Conservation (phyloP, 2,888 invertebrate species). For the Ornithoptera priamus region DNA sequence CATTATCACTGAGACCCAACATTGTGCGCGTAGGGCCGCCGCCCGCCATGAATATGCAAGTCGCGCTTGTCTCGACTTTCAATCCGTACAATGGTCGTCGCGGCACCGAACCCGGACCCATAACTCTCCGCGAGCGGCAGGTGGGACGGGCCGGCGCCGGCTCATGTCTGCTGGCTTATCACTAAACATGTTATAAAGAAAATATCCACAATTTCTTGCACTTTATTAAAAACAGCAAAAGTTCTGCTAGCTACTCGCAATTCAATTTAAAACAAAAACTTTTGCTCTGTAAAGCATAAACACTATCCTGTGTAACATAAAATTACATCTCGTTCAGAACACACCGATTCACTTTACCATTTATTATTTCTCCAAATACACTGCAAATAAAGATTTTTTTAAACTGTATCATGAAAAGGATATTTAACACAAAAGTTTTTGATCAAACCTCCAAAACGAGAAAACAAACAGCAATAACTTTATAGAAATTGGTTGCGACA, state of each 20-base stretch:
- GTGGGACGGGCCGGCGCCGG: conserved; percentile 69
- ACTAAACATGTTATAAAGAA: conserved; percentile 21
- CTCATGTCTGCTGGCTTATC: conserved; percentile 42
- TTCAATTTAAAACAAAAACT: background rate
- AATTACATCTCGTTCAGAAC: too few species aligned
- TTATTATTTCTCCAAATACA: too few species aligned
- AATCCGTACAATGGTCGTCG: conserved; percentile 32
- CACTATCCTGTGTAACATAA: background rate
- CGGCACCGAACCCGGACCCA: conserved; percentile 46
- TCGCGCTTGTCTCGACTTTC: conserved; percentile 40
- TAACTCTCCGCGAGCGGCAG: conserved; percentile 64
- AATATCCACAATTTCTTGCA: conserved; percentile 15
- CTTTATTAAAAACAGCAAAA: conserved; percentile 5
- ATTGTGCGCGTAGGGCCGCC: conserved; percentile 27
- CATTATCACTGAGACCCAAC: conserved; percentile 20
- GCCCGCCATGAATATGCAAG: conserved; percentile 30
- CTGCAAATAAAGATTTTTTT: too few species aligned
- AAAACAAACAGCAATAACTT: conserved; percentile 7
- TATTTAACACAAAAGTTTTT: background rate
- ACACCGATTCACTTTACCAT: too few species aligned
- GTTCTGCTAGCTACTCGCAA: background rate
- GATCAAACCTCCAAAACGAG: background rate
- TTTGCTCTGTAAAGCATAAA: background rate
- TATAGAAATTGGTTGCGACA: conserved; percentile 13
- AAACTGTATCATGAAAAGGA: too few species aligned